phyloP scores from a whole-genome alignment of 2,113 vertebrate species.

The Elephas maximus region DNA sequence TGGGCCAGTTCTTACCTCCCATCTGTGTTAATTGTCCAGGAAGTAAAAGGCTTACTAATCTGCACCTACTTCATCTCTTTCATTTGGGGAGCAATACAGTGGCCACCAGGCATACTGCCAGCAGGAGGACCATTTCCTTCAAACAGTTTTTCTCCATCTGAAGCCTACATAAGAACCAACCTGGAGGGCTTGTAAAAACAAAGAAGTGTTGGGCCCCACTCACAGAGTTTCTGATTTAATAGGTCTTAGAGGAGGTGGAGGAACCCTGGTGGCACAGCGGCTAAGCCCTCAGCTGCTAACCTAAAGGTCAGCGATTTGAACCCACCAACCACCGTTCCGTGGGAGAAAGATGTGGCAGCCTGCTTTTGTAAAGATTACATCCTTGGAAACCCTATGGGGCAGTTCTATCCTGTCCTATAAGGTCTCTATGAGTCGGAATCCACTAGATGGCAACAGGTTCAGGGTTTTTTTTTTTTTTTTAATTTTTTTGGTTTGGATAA shows the following conservation, averaged over 20 bases:
- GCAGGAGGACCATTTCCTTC: not conserved
- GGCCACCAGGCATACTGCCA: not conserved
- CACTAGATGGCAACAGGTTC: no score
- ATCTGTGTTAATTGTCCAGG: not conserved
- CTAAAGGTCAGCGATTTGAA: no score
- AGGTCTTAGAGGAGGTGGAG: not conserved
- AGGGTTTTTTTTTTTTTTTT: no score
- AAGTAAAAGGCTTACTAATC: slow-evolving; percentile 15
- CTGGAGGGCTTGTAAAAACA: not conserved
- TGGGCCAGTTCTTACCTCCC: not conserved
- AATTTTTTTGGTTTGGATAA: no score
- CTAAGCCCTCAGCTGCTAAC: no score
- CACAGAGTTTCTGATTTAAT: slow-evolving; percentile 18
- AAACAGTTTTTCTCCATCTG: not conserved
- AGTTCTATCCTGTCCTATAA: no score
- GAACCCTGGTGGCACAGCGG: no score
- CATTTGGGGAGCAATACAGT: not conserved
- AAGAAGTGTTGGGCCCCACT: not conserved
- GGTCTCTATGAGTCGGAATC: no score
- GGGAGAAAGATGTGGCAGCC: no score
- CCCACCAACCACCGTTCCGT: no score
- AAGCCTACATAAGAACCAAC: not conserved
- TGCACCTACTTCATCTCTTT: not conserved
- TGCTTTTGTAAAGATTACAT: no score
- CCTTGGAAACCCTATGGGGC: no score